phyloP scores from a whole-genome alignment of 2,888 invertebrate species.

The Pammene fasciana region DNA sequence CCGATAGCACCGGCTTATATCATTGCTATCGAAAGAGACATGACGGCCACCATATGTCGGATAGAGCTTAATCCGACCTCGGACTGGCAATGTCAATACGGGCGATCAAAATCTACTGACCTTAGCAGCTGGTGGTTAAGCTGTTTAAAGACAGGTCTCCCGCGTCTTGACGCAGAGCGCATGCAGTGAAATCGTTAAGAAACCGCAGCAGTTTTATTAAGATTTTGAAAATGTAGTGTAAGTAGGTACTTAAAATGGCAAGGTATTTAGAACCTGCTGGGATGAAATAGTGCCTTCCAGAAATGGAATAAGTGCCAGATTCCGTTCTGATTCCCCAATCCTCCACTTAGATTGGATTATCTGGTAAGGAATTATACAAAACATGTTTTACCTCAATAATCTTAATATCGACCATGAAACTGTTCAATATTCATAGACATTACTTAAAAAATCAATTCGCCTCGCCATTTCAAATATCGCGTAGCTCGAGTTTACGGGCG shows the following conservation, averaged over 20 bases:
- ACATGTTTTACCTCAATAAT: too few relatives aligned
- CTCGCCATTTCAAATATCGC: constrained; percentile 23
- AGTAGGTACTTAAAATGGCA: too few relatives aligned
- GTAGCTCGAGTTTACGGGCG: constrained; percentile 49
- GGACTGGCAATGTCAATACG: constrained; percentile 27
- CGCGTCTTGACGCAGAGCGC: not conserved
- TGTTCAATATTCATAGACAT: constrained; percentile 4
- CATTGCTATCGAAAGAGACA: constrained; percentile 4
- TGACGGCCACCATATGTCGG: constrained; percentile 33
- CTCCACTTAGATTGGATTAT: too few relatives aligned
- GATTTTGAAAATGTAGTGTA: too few relatives aligned
- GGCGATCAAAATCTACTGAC: constrained; percentile 6
- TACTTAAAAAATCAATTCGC: constrained; percentile 20
- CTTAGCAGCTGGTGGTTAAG: constrained; percentile 1
- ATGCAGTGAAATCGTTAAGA: too few relatives aligned
- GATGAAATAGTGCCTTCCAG: too few relatives aligned
- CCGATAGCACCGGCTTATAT: not conserved
- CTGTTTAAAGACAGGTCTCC: not conserved
- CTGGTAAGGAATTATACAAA: too few relatives aligned
- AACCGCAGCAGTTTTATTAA: too few relatives aligned
- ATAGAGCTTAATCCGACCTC: constrained; percentile 28
- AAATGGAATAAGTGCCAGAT: too few relatives aligned
- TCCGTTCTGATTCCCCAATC: too few relatives aligned
- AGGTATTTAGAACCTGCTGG: too few relatives aligned
- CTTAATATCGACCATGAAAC: not conserved